Conservation (phyloP, 2,797 vertebrate genomes). For the Oreortyx pictus region DNA sequence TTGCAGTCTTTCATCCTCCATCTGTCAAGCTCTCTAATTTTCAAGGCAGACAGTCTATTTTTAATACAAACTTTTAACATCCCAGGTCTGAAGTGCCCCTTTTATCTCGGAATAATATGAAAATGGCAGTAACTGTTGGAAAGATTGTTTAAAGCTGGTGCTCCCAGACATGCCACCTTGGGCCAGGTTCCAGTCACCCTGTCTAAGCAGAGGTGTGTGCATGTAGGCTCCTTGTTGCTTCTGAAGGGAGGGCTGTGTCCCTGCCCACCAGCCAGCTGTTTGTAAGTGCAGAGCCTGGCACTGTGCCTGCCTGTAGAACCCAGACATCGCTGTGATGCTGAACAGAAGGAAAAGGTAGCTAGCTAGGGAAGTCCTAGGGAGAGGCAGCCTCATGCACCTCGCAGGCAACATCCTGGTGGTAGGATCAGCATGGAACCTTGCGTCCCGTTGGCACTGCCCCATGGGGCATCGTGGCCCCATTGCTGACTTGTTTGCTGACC, state of each 20-base stretch:
- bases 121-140: background rate
- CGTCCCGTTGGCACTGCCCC: background rate
- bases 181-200: background rate
- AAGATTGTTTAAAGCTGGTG: background rate
- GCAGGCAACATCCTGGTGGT: background rate
- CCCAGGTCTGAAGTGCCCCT: background rate
- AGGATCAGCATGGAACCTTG: rapidly evolving
- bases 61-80: conserved; percentile 69
- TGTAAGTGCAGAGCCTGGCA: rapidly evolving
- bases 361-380: background rate
- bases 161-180: rapidly evolving
- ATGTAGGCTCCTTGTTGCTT: background rate
- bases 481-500: rapidly evolving
- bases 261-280: background rate
- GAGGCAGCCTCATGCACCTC: rapidly evolving
- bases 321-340: rapidly evolving
- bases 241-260: background rate
- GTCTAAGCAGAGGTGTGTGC: background rate
- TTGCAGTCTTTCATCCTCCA: conserved; percentile 74
- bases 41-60: conserved; percentile 66
- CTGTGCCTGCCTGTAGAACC: rapidly evolving
- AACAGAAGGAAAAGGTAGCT: rapidly evolving
- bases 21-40: conserved; percentile 77
- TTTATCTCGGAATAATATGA: background rate
- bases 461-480: rapidly evolving